phyloP scores from a whole-genome alignment of 30 jellyfish, hydroid and myxozoan genomes.

The Rhopilema esculentum region DNA sequence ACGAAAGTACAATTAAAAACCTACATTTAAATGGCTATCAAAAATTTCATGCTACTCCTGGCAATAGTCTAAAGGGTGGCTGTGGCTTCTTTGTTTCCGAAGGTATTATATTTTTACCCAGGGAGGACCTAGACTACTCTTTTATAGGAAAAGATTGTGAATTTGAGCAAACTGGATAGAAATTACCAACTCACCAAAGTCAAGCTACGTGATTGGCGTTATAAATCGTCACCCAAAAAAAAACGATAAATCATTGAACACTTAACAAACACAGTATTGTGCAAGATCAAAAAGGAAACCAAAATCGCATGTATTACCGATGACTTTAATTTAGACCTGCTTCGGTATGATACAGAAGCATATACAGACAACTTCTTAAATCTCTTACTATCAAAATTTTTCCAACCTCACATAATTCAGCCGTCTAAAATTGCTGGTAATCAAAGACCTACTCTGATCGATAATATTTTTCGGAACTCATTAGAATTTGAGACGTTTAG shows the following conservation, averaged over 20 bases:
- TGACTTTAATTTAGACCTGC: no score
- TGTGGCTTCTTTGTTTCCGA: not conserved
- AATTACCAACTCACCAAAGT: not conserved
- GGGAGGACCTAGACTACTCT: not conserved
- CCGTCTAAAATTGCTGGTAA: not conserved
- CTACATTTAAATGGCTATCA: not conserved
- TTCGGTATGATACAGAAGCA: not conserved
- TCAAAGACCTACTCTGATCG: not conserved
- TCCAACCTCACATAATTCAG: constrained; percentile 8
- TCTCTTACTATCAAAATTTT: constrained; percentile 9
- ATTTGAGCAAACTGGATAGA: not conserved
- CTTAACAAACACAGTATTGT: not conserved
- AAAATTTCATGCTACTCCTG: not conserved
- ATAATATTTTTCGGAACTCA: not conserved
- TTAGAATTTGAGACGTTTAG: not conserved
- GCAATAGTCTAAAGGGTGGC: constrained; percentile 2
- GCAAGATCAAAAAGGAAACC: not conserved
- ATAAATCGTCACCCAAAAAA: constrained; percentile 4
- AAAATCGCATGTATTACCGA: not conserved
- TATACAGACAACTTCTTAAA: constrained; percentile 14
- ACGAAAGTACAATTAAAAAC: not conserved
- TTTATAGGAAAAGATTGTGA: not conserved
- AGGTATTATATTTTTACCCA: not conserved
- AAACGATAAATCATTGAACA: not conserved
- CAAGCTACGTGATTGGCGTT: not conserved